phyloP scores from a whole-genome alignment of 2,888 invertebrate species.

The Phengaris alcon region DNA sequence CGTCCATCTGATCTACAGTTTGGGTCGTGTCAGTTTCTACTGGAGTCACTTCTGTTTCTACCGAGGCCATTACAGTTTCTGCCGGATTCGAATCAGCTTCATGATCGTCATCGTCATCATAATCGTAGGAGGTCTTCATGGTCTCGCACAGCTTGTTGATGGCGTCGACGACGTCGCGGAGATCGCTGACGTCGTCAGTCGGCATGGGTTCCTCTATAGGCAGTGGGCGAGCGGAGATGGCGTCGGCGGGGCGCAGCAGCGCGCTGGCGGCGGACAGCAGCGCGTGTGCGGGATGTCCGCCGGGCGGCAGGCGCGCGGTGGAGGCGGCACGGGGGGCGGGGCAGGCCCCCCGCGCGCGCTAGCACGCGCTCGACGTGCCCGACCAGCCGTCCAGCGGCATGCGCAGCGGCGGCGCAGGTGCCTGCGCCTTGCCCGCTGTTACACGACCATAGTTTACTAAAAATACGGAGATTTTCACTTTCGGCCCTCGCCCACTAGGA shows the following conservation, averaged over 20 bases:
- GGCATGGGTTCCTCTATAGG: conserved; percentile 60
- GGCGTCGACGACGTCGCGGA: conserved; percentile 72
- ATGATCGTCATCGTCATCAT: conserved; percentile 35
- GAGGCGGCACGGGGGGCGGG: conserved; percentile 40
- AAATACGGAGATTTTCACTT: background rate
- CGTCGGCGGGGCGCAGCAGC: conserved; percentile 46
- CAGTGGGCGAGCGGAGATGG: conserved; percentile 40
- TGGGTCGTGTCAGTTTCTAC: background rate
- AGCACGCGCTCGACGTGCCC: conserved; percentile 76
- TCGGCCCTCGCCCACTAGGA: background rate
- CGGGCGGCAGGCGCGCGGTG: conserved; percentile 47
- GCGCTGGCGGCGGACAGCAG: conserved; percentile 62
- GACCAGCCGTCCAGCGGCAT: conserved; percentile 78
- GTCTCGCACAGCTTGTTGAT: conserved; percentile 72
- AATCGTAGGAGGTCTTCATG: conserved; percentile 64
- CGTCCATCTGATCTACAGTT: background rate
- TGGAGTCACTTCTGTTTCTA: background rate
- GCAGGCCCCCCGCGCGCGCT: conserved; percentile 69
- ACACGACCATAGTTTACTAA: conserved; percentile 33
- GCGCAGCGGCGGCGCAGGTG: conserved; percentile 80
- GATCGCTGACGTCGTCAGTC: conserved; percentile 61
- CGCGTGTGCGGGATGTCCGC: conserved; percentile 61
- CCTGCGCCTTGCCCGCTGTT: conserved; percentile 79
- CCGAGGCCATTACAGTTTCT: conserved; percentile 26
- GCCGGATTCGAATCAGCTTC: conserved; percentile 38